Evolutionary conservation across 2,888 invertebrate species (phyloP), one percentile per base, ranked within the genome.

Genomic region (Pyrrhia umbra): DNA sequence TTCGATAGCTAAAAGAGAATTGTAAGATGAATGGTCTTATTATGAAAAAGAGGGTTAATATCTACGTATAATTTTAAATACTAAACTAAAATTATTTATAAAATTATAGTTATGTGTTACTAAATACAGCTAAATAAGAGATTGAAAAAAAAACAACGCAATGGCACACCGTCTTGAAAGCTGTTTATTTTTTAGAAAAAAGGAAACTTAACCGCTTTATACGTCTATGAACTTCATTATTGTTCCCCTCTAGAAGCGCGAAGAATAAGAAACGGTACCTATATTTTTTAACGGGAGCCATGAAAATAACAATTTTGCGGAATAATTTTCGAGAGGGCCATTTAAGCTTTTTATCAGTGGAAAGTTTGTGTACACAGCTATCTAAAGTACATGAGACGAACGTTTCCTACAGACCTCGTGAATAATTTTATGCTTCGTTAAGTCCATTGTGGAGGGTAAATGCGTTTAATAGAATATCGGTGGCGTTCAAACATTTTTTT

Each of bases 351-450:
- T 94, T 93, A 93, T 93, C 94, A 90, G 89, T 78, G 82, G 78
- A 84, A 90, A 90, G 88, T 90, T 91, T 91, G 92, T 93, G 85
- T 93, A 90, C 85, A 87, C 92, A 93, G 92, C 89, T 90, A 92
- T 91, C 91, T 91, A 85, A 88, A 89, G 88, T 86, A 83, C 85
- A 88, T 79, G 79, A 88, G 89, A 87, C 85, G 87, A 87, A 89
- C 88, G 88, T 92, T 92, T 88, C 85, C 90, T 88, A 87, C 88
- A 90, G 87, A 86, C 85, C 85, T 85, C 85, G 83, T 86, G 90
- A 90, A 92, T 93, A 91, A 94, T 93, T 93, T 93, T 89, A 88
- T 85, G 90, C 90, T 91, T 92, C 92, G 92, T 93, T 94, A 90
- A 88, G 82, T 88, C 88, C 81, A 91, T 93, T 92, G 90, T 92